Evolutionary conservation across 2,888 invertebrate genomes (phyloP), one percentile per base, ranked within the genome.

Genomic region (Dasypogon diadema): DNA sequence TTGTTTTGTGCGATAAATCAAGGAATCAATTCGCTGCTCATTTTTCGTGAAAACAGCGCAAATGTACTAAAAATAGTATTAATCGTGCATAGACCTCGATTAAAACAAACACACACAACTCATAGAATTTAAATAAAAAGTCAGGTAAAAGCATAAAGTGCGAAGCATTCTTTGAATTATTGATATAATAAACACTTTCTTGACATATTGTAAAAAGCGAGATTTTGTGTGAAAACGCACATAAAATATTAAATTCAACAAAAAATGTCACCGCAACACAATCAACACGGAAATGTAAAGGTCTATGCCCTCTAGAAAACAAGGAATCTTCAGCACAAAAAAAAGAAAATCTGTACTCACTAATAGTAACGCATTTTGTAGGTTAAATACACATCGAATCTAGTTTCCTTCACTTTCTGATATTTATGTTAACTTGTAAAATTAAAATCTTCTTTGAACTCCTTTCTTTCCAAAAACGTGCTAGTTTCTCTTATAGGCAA

Each of bases 341-440:
- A 42, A 54, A n/a, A n/a, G n/a, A 18, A 46, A 30, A 21, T n/a
- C n/a, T 75, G 5, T 77, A 77, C 77, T 77, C 75, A 77, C 77
- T 77, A 77, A 54, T 77, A 77, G 42, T 77, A 77, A 34, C 77
- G 77, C 77, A 77, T 77, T 77, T 73, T 75, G 22, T 14, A 14
- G 8, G 30, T 70, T 21, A 70, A 30, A 70, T 70, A 34, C 18
- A 51, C 70, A 70, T 70, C 54, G 42, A 54, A 34, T 51, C 34
- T 18, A 34, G 51, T 18, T 68, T 30, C 14, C 30, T 51, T 51
- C 37, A 34, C 21, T 51, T 21, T 21, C 54, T 54, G 16, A 54
- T 18, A 54, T 5, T 22, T 30, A 8, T 30, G 8, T 5, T 5
- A 30, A 42, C 21, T 63, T 22, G 30, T 22, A 18, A 24, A 30